phyloP scores from a whole-genome alignment of 1,140 invertebrate species.

The Lordiphosa collinella region DNA sequence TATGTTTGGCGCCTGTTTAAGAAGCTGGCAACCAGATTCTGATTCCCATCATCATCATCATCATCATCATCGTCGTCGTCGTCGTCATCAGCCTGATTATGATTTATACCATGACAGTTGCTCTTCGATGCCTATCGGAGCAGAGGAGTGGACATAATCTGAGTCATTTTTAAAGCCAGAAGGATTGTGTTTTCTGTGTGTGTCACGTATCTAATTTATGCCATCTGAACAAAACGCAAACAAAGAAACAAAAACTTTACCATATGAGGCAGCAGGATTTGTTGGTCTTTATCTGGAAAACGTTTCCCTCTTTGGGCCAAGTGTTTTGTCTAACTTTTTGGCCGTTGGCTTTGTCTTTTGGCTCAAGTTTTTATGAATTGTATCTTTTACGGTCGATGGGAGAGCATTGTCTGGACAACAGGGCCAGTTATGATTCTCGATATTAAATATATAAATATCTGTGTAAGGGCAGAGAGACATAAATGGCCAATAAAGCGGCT shows the following conservation, averaged over 20 bases:
- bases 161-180: conserved; percentile 37
- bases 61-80: not conserved
- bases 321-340: conserved; percentile 61
- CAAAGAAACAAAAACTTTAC: conserved; percentile 15
- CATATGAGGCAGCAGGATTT: too few species aligned
- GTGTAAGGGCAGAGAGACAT: conserved; percentile 55
- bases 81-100: conserved; percentile 39
- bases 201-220: conserved; percentile 74
- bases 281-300: not conserved
- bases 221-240: conserved; percentile 68
- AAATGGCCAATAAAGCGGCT: conserved; percentile 53
- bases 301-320: conserved; percentile 34
- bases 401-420: conserved; percentile 12
- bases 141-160: conserved; percentile 16
- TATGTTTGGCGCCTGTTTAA: conserved; percentile 5
- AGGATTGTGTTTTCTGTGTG: conserved; percentile 11
- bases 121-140: not conserved
- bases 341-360: conserved; percentile 24
- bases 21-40: not conserved
- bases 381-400: conserved; percentile 56
- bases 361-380: conserved; percentile 63
- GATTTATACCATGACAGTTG: conserved; percentile 41
- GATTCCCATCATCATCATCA: not conserved
- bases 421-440: conserved; percentile 51
- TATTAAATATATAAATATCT: conserved; percentile 35